phyloP scores from a whole-genome alignment of 2,888 invertebrate species.

The Taphrorychus bicolor region DNA sequence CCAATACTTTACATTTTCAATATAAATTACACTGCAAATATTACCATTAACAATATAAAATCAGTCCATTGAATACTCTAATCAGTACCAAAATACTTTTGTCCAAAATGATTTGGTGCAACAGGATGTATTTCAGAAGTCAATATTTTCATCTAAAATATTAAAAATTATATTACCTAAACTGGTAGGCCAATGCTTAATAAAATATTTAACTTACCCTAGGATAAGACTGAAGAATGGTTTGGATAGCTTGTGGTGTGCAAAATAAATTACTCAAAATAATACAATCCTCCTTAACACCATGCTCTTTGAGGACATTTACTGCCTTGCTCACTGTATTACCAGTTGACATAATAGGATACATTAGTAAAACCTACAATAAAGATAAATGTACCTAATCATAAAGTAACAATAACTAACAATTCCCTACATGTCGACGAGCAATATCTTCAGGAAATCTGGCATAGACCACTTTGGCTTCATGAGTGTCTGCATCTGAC shows the following conservation, averaged over 20 bases:
- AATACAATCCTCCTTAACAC: slow-evolving; percentile 92
- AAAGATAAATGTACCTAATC: neutral
- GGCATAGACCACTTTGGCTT: slow-evolving; percentile 96
- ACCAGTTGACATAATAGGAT: slow-evolving; percentile 98
- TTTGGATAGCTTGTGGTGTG: slow-evolving; percentile 88
- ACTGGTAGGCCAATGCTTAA: too few relatives aligned
- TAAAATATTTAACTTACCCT: slow-evolving; percentile 58
- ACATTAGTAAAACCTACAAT: slow-evolving; percentile 85
- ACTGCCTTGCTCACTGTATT: slow-evolving; percentile 95
- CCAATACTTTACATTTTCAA: neutral
- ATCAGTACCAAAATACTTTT: slow-evolving; percentile 98
- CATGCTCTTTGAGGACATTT: slow-evolving; percentile 91
- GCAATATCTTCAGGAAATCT: slow-evolving; percentile 97
- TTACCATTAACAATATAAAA: neutral
- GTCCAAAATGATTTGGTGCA: slow-evolving; percentile 97
- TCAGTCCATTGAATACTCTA: slow-evolving; percentile 55
- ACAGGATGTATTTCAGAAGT: slow-evolving; percentile 95
- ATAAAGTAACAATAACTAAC: neutral
- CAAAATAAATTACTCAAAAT: slow-evolving; percentile 98
- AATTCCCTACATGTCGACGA: slow-evolving; percentile 69
- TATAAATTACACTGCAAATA: neutral
- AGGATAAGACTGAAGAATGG: slow-evolving; percentile 84
- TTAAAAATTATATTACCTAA: neutral
- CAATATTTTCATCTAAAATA: slow-evolving; percentile 83
- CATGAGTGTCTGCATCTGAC: slow-evolving; percentile 95